A percentile compares a stretch with the other conserved stretches of the same genome.
Conservation (phyloP, 2,888 invertebrate genomes). For the Euplexia lucipara region DNA sequence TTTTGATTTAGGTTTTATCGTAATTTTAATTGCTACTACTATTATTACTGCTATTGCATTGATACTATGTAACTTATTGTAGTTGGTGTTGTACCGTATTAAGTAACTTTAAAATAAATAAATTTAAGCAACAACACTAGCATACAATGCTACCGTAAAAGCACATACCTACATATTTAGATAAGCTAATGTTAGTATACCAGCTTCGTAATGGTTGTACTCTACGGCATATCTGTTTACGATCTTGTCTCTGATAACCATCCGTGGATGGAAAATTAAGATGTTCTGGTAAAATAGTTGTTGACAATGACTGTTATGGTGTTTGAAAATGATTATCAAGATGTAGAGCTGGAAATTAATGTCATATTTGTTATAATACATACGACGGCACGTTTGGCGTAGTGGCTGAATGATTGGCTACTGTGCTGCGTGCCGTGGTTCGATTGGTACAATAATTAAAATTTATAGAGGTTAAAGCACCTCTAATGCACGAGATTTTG, state of each 20-base stretch:
- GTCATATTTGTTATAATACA: not conserved
- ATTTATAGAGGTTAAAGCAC: too few relatives aligned
- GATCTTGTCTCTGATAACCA: constrained; percentile 34
- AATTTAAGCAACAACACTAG: not conserved
- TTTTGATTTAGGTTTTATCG: too few relatives aligned
- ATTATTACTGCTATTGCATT: too few relatives aligned
- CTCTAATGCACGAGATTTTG: too few relatives aligned
- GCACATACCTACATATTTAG: constrained; percentile 18
- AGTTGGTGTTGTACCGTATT: too few relatives aligned
- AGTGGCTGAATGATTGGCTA: too few relatives aligned
- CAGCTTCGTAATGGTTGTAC: constrained; percentile 1
- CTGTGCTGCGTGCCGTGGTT: too few relatives aligned
- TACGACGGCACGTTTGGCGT: not conserved
- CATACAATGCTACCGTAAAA: constrained; percentile 13
- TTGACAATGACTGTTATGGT: not conserved
- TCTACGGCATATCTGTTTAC: constrained; percentile 26
- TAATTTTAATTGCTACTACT: too few relatives aligned
- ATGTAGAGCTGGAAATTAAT: not conserved
- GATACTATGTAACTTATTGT: too few relatives aligned
- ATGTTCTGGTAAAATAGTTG: constrained; percentile 25
- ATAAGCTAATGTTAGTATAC: constrained; percentile 10
- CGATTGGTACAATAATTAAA: too few relatives aligned
- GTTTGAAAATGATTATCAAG: not conserved
- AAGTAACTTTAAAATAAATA: too few relatives aligned
- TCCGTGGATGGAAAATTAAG: constrained; percentile 13